Evolutionary conservation across 2,113 vertebrate genomes (phyloP).

Genomic region (Brachyhypopomus occidentalis): DNA sequence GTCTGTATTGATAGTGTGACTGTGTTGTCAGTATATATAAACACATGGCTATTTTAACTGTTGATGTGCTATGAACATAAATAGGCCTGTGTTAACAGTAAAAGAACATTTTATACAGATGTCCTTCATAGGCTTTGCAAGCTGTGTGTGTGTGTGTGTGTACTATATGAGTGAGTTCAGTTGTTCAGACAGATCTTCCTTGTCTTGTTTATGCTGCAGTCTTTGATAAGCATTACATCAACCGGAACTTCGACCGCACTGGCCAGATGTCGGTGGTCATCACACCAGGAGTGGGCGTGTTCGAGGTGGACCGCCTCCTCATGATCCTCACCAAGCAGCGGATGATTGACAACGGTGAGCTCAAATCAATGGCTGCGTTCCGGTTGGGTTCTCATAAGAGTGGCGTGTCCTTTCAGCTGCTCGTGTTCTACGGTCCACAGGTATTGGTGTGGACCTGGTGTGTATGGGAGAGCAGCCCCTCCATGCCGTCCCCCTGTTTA

Average conservation of each 20-base stretch:
- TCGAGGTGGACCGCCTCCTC: slow-evolving; percentile 94
- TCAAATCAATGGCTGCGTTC: too few relatives aligned
- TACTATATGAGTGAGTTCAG: neutral
- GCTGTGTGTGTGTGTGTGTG: too few relatives aligned
- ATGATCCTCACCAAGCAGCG: slow-evolving; percentile 99
- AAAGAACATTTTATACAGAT: too few relatives aligned
- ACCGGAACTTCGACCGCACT: slow-evolving; percentile 96
- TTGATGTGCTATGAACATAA: too few relatives aligned
- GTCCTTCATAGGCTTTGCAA: too few relatives aligned
- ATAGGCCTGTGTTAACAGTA: too few relatives aligned
- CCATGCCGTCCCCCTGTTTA: slow-evolving; percentile 95
- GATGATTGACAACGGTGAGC: slow-evolving; percentile 97
- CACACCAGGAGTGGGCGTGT: slow-evolving; percentile 93
- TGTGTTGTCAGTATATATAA: too few relatives aligned
- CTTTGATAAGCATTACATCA: slow-evolving; percentile 99
- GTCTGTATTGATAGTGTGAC: too few relatives aligned
- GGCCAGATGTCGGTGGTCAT: slow-evolving; percentile 99
- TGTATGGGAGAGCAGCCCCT: slow-evolving; percentile 97
- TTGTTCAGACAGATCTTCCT: neutral
- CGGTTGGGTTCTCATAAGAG: too few relatives aligned
- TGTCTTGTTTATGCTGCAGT: slow-evolving; percentile 70
- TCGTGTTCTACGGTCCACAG: slow-evolving; percentile 63
- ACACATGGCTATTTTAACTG: too few relatives aligned
- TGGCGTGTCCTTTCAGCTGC: neutral
- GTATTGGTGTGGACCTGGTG: slow-evolving; percentile 96